Conservation (phyloP, 2,888 invertebrate genomes). For the Odontocerum albicorne region DNA sequence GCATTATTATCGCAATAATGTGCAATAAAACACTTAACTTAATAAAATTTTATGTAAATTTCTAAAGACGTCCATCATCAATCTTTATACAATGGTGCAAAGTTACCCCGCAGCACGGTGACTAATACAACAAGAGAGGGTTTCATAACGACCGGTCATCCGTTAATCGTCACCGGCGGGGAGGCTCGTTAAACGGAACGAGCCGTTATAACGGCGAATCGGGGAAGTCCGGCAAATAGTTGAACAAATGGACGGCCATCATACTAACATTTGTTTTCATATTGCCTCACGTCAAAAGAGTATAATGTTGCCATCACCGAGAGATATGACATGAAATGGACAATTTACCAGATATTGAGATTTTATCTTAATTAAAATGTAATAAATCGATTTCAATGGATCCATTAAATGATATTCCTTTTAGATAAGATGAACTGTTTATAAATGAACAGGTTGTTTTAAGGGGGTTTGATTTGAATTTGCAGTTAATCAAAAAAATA, state of each 20-base stretch:
- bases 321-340: not conserved
- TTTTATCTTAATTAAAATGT: conserved; percentile 21
- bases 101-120: not conserved
- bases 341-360: conserved; percentile 7
- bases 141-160: conserved; percentile 24
- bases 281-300: conserved; percentile 21
- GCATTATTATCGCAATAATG: no score
- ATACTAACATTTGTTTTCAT: conserved; percentile 22
- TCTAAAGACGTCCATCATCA: no score
- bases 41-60: no score
- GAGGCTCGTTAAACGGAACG: conserved; percentile 24
- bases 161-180: conserved; percentile 26
- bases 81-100: no score
- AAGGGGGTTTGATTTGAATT: no score
- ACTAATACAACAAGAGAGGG: not conserved
- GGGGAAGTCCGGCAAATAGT: conserved; percentile 22
- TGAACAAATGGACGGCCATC: conserved; percentile 24
- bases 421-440: not conserved
- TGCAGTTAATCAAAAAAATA: no score
- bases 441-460: not conserved
- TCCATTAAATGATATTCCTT: not conserved
- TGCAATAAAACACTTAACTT: no score
- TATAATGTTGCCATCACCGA: conserved; percentile 9
- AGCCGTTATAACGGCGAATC: conserved; percentile 18
- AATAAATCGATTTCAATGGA: conserved; percentile 15